These are phyloP conservation scores for Oryzias sinensis DNA, from an alignment of 2,797 vertebrate genomes.

Conservation along the genomic window DNA sequence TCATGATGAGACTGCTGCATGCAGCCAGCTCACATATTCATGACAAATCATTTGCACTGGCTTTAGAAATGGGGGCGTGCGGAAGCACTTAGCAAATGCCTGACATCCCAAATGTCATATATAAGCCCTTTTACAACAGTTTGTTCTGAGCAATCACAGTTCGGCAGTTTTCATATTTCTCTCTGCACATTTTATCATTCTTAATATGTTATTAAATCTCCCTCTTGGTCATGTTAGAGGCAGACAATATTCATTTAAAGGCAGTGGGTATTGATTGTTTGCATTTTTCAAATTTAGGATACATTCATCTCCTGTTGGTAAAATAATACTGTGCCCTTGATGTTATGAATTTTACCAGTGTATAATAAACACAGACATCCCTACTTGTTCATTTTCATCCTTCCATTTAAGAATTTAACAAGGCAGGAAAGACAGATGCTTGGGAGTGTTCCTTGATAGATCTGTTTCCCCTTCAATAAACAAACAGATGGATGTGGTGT, in stretches of 20 bases:
- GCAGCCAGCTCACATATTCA: slow-evolving; percentile 30
- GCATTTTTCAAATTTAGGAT: slow-evolving; percentile 11
- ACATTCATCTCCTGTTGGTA: slow-evolving; percentile 11
- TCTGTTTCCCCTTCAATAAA: slow-evolving; percentile 29
- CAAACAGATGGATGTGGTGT: slow-evolving; percentile 43
- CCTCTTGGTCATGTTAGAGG: slow-evolving; percentile 1
- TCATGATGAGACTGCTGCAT: slow-evolving; percentile 38
- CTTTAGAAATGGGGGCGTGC: slow-evolving; percentile 36
- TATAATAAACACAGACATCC: slow-evolving; percentile 1
- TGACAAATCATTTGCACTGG: slow-evolving; percentile 35
- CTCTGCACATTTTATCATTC: slow-evolving; percentile 6
- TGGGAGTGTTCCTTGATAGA: slow-evolving; percentile 30
- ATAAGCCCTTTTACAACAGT: slow-evolving; percentile 31
- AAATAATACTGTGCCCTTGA: slow-evolving; percentile 14
- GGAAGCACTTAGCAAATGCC: slow-evolving; percentile 25
- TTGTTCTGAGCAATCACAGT: slow-evolving; percentile 15
- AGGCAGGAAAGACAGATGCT: slow-evolving; percentile 49
- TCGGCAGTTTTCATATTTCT: slow-evolving; percentile 2
- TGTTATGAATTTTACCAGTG: slow-evolving; percentile 15
- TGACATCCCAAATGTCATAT: slow-evolving; percentile 29
- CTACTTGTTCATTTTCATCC: slow-evolving; percentile 8
- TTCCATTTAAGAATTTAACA: slow-evolving; percentile 37
- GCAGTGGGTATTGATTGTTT: slow-evolving; percentile 23
- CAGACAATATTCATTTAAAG: slow-evolving; percentile 28
- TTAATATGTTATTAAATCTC: background rate